Base-by-base conservation (phyloP, 2,797 vertebrate species). In the Sylvilagus floridanus region DNA sequence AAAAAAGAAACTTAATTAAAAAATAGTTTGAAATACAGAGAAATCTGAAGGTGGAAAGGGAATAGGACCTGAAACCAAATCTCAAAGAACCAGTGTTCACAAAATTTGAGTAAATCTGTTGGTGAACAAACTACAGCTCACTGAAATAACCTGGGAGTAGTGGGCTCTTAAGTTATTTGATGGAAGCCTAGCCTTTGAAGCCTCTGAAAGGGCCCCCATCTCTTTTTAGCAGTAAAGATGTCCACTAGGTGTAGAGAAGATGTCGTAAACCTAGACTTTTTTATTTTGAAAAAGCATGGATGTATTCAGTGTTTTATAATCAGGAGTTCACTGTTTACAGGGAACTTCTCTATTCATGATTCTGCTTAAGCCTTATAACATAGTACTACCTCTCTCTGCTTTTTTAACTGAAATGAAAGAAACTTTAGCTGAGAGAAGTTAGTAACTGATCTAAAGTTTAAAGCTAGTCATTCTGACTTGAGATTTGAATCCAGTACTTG, bases 401-500 rank as follows among this genome's bases (percentile, higher is more conserved):
- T 81, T 82, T 81, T 50, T 37, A 88, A 72, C 62, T 26, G 62
- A 32, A 60, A 60, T 79, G n/a, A 84, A 68, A 73, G 19, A 69
- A 84, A n/a, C 72, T 42, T 88, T 7, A 82, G 9, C 26, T 50
- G 62, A 96, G 81, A 81, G 37, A 90, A 69, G 37, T 84, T 54
- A 85, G 54, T 79, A 62, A 50, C 71, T 79, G 22, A 57, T 76
- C 30, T 57, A 84, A 95, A 60, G 32, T 75, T n/a, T 30, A 92
- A 85, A 71, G 22, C n/a, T 42, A 54, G 0, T 71, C 47, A 78
- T 22, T 87, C 72, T 7, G 13, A 83, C n/a, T 83, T 95, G 78
- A 87, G 66, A 84, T 89, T 84, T 95, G 79, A 96, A 84, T 12
- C 7, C 24, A 42, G 71, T 16, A 93, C 50, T 89, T 82, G 47